Evolutionary conservation across 2,113 vertebrate genomes (phyloP).

Genomic region (Hipposideros armiger): DNA sequence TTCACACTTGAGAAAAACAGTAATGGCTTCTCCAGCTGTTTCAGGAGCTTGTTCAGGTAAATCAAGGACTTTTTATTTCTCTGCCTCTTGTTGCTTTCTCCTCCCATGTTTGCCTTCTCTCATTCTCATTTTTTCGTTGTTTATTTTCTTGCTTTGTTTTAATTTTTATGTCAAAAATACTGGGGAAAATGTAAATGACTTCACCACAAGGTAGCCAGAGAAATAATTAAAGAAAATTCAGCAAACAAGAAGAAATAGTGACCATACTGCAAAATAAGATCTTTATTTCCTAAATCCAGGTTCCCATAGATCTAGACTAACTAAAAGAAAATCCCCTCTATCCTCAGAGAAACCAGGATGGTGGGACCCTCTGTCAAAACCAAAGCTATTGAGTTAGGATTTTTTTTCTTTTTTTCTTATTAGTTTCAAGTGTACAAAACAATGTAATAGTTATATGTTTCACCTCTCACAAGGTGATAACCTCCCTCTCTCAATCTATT

Average conservation of each 20-base stretch:
- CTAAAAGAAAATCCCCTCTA: background rate
- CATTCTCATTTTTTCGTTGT: background rate
- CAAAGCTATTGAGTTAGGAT: background rate
- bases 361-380: background rate
- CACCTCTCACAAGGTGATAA: too few species aligned
- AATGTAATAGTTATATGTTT: too few species aligned
- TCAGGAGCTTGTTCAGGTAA: background rate
- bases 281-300: background rate
- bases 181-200: background rate
- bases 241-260: background rate
- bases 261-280: background rate
- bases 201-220: background rate
- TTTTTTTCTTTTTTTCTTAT: too few species aligned
- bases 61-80: background rate
- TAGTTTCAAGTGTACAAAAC: too few species aligned
- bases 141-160: background rate
- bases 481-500: too few species aligned
- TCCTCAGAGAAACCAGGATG: background rate
- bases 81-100: background rate
- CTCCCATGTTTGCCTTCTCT: background rate
- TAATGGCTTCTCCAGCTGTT: conserved; percentile 68
- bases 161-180: background rate
- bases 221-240: background rate
- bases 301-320: background rate
- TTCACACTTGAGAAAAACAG: conserved; percentile 71